Base-by-base conservation (phyloP, 2,113 vertebrate genomes). In the Typhlomys cinereus region DNA sequence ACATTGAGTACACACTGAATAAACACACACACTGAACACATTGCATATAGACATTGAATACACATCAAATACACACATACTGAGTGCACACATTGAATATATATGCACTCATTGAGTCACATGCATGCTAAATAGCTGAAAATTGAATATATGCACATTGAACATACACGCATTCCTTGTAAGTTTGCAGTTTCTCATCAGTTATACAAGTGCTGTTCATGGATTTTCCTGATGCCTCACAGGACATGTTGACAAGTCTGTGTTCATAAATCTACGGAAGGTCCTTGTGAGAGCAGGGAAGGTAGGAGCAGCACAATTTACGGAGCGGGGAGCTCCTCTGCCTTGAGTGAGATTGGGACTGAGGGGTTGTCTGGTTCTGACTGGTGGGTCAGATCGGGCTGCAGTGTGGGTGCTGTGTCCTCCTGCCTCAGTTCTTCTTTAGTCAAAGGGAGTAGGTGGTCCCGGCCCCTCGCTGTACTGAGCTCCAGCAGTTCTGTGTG, bases 341-440 rank as follows among this genome's bases (percentile, higher is more conserved):
- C n/a, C 64, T 5, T 61, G 57, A 66, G 41, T 18, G 23, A 12
- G 13, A 78, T n/a, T 78, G 57, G 76, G 70, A 0, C 13, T n/a
- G 6, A 46, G 14, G 75, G 31, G 70, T n/a, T n/a, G 48, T 64
- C 54, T 15, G 14, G 59, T 31, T 20, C 7, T 8, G 66, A 5
- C 5, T 25, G 15, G 7, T 4, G 41, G 44, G 52, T 31, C 70
- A 13, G 39, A 44, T 7, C 0, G 5, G 44, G 84, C 21, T 3
- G 31, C 36, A 0, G 44, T 2, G 1, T 0, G 25, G 52, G 4
- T 34, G 57, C 46, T 0, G 1, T 9, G 25, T 8, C 39, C 31
- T 31, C 9, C 87, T 44, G 11, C 52, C 44, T 31, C 1, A 2
- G 82, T 54, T 23, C 54, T n/a, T 15, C 21, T 61, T 20, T 0